Base-by-base conservation (phyloP, 1,140 invertebrate species). In the Leptonema lineaticorne region DNA sequence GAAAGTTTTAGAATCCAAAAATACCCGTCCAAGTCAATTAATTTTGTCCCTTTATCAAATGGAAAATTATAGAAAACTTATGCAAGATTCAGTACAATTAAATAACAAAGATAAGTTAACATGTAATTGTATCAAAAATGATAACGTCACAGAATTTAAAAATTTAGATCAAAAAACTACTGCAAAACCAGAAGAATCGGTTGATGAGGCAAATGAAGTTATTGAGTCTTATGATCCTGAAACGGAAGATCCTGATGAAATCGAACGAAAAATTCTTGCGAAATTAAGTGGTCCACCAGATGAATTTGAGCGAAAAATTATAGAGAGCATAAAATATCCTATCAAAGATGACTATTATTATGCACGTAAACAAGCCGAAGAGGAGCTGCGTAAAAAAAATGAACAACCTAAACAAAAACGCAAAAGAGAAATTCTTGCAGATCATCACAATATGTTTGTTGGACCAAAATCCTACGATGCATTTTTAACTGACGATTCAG, bases 1-100 rank as follows among this genome's bases (percentile, higher is more conserved):
- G 9, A 69, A 68, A 59, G 18, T 68, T 37, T 41, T 73, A 16
- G 64, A 73, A 24, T 62, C 59, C 3, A 62, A 45, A 22, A 62
- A 62, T n/a, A 3, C 11, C 16, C 11, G 46, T n/a, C 16, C 11
- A 30, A 64, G 16, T 28, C 26, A 48, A 20, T 14, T 58, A 27
- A 18, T n/a, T 1, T 8, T 27, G 33, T 45, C 30, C 3, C n/a
- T 26, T 24, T 62, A 45, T 45, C 30, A 62, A 27, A 18, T 5
- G 8, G 30, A 27, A 11, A 62, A 27, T 45, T 45, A 41, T n/a
- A 45, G 28, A 16, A 41, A 45, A 26, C 8, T 20, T 5, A 20
- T 29, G 28, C 28, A 62, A 37, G n/a, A 62, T 62, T 62, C 14
- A 7, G 22, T 24, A 20, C 33, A 62, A 7, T 24, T 62, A 3